A percentile compares a stretch with the other conserved stretches of the same genome.
Evolutionary conservation across 2,113 vertebrate genomes (phyloP).

Genomic region (Aegithalos caudatus): DNA sequence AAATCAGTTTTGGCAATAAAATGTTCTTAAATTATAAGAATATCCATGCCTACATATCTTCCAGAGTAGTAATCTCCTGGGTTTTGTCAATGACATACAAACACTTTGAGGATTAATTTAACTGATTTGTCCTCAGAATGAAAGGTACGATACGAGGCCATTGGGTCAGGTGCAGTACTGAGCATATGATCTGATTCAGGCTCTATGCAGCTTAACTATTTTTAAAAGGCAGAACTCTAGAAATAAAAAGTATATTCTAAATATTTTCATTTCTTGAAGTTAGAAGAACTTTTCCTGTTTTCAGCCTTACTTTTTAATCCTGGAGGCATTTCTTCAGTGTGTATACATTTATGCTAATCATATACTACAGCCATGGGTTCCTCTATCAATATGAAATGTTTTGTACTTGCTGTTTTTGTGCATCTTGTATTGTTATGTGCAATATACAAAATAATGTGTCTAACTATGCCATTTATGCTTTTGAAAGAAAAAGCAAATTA

Average conservation of each 20-base stretch:
- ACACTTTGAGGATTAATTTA: background rate
- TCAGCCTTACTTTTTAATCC: slow-evolving; percentile 79
- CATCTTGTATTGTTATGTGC: slow-evolving; percentile 87
- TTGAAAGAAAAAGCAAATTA: slow-evolving; percentile 90
- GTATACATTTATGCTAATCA: slow-evolving; percentile 89
- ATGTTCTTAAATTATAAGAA: background rate
- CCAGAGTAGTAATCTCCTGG: background rate
- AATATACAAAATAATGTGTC: slow-evolving; percentile 90
- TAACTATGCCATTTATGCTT: slow-evolving; percentile 89
- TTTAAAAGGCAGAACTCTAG: slow-evolving; percentile 8
- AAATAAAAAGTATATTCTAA: slow-evolving; percentile 45
- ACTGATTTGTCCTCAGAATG: background rate
- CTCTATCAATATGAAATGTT: slow-evolving; percentile 90
- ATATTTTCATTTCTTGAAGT: slow-evolving; percentile 74
- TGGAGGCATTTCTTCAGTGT: slow-evolving; percentile 83
- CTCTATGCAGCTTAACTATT: background rate
- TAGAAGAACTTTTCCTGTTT: slow-evolving; percentile 74
- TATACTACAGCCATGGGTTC: slow-evolving; percentile 82
- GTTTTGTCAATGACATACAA: background rate
- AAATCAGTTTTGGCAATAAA: background rate
- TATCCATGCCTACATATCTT: background rate
- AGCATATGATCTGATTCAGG: background rate
- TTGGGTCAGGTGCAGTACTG: background rate
- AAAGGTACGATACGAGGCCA: background rate
- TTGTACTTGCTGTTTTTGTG: slow-evolving; percentile 88